These are phyloP conservation scores for Nomada flava DNA, from an alignment of 2,888 invertebrate species.

Conservation along the genomic window DNA sequence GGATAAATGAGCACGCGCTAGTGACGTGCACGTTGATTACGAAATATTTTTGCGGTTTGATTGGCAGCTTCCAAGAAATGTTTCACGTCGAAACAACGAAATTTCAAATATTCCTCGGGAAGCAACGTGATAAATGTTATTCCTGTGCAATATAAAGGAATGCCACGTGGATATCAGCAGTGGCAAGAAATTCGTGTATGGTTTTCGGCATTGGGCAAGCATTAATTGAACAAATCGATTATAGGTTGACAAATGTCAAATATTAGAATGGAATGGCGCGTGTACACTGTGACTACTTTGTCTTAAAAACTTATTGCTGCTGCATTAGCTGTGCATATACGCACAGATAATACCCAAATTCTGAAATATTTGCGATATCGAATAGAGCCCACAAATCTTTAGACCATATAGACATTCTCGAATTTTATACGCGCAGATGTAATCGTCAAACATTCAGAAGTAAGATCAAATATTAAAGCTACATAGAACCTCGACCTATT, in stretches of 20 bases:
- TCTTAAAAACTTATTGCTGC: conserved; percentile 4
- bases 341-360: neutral
- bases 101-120: neutral
- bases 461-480: conserved; percentile 14
- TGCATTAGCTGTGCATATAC: conserved; percentile 9
- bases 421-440: neutral
- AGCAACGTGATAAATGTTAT: neutral
- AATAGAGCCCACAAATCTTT: conserved; percentile 6
- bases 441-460: conserved; percentile 17
- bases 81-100: neutral
- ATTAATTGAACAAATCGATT: conserved; percentile 17
- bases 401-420: neutral
- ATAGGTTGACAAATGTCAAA: conserved; percentile 20
- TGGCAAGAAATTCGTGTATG: conserved; percentile 1
- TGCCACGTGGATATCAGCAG: neutral
- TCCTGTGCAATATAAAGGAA: neutral
- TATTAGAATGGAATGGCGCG: conserved; percentile 2
- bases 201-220: neutral
- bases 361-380: conserved; percentile 20
- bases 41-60: neutral
- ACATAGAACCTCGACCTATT: neutral
- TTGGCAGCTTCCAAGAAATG: neutral
- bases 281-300: neutral
- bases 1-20: neutral
- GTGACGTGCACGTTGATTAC: neutral